phyloP scores from a whole-genome alignment of 2,113 vertebrate genomes.

The Seriola rivoliana region DNA sequence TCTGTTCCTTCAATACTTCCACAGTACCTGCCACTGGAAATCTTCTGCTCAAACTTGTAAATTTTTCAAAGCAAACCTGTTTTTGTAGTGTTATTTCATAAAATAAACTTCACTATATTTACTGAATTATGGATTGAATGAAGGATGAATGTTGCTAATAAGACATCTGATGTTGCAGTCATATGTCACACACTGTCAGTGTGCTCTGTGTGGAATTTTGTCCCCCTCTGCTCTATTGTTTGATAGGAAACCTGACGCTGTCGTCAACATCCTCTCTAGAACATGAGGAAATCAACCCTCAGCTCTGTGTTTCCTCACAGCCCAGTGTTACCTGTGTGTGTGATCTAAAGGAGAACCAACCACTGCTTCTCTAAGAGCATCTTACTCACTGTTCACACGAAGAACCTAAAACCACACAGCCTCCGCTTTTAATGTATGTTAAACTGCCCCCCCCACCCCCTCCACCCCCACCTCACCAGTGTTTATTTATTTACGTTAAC shows the following conservation, averaged over 20 bases:
- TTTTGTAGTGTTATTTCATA: constrained; percentile 50
- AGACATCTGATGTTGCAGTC: neutral
- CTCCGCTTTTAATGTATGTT: constrained; percentile 49
- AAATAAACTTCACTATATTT: constrained; percentile 31
- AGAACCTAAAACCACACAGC: constrained; percentile 8
- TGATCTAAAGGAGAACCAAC: neutral
- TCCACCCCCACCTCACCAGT: constrained; percentile 21
- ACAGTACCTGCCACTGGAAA: constrained; percentile 14
- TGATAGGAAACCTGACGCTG: constrained; percentile 66
- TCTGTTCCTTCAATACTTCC: neutral
- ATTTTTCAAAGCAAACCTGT: constrained; percentile 15
- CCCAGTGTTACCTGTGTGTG: constrained; percentile 45
- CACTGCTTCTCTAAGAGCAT: neutral
- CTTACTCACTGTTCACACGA: neutral
- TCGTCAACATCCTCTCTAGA: constrained; percentile 70
- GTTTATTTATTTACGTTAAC: constrained; percentile 83
- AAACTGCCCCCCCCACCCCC: neutral
- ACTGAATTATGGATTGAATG: constrained; percentile 29
- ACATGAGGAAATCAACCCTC: constrained; percentile 65
- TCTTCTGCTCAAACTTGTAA: constrained; percentile 24
- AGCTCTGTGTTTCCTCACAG: constrained; percentile 49
- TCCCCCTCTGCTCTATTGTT: constrained; percentile 55
- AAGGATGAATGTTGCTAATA: constrained; percentile 3
- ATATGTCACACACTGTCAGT: constrained; percentile 22
- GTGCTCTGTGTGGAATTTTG: constrained; percentile 26